Percentiles rank a stretch among this genome's conserved stretches.
phyloP scores from a whole-genome alignment of 2,797 vertebrate species.

The Anabacerthia variegaticeps region DNA sequence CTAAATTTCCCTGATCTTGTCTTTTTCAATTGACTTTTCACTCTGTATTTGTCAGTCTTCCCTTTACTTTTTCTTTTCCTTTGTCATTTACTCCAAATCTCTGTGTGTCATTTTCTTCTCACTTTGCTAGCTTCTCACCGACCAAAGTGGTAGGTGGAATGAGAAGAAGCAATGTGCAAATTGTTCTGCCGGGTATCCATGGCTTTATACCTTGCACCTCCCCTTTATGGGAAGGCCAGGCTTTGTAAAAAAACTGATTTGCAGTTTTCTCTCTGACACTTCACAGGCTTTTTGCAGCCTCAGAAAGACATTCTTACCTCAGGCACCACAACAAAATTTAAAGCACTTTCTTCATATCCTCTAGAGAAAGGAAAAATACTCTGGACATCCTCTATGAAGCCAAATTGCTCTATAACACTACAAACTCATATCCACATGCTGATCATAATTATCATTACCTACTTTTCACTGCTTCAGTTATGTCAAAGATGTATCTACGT shows the following conservation, averaged over 20 bases:
- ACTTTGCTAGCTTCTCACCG: conserved; percentile 11
- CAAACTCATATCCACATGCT: not conserved
- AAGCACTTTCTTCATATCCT: not conserved
- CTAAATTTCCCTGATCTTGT: not conserved
- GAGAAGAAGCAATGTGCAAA: not conserved
- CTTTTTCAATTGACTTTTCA: conserved; percentile 41
- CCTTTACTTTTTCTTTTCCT: not conserved
- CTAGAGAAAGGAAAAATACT: not conserved
- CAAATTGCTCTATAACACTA: not conserved
- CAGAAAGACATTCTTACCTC: not conserved
- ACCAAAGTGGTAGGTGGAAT: conserved; percentile 3
- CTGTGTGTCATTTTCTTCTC: conserved; percentile 25
- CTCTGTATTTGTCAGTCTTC: conserved; percentile 6
- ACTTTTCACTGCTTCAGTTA: not conserved
- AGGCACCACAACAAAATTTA: not conserved
- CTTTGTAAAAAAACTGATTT: not conserved
- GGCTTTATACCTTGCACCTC: not conserved
- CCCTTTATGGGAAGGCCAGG: not conserved
- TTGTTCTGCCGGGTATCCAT: not conserved
- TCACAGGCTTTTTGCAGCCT: not conserved
- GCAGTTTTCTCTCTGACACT: not conserved
- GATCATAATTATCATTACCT: not conserved
- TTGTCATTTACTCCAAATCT: not conserved
- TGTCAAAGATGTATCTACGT: not conserved
- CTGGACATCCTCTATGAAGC: not conserved